These are phyloP conservation scores for Pelmatolapia mariae DNA, from an alignment of 2,113 vertebrate species.

Conservation along the genomic window DNA sequence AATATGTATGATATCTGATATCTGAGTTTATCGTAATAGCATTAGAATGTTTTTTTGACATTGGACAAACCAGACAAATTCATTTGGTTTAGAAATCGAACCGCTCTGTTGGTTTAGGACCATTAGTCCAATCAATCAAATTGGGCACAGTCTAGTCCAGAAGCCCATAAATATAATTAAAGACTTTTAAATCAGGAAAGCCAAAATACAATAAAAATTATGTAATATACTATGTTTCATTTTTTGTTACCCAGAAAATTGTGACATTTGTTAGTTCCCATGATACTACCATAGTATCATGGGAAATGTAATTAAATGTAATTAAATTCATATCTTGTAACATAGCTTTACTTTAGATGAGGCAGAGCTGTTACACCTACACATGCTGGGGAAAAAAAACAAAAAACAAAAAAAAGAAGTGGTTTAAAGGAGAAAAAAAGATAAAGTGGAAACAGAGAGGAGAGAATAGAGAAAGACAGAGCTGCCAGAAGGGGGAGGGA, in stretches of 20 bases:
- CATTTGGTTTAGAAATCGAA: background rate
- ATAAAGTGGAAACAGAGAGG: background rate
- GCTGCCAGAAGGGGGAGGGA: conserved; percentile 16
- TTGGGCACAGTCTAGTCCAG: background rate
- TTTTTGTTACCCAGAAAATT: background rate
- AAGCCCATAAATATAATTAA: background rate
- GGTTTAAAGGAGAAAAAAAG: background rate
- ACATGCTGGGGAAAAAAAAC: background rate
- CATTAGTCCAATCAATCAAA: background rate
- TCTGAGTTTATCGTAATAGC: background rate
- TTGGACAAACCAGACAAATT: background rate
- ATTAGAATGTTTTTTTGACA: background rate
- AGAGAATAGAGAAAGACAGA: background rate
- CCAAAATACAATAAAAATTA: background rate
- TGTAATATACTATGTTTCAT: background rate
- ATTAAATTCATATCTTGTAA: background rate
- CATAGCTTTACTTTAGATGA: background rate
- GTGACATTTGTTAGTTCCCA: background rate
- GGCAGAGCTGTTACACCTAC: background rate
- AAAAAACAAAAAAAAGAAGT: background rate
- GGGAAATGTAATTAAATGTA: background rate
- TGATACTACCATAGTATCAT: background rate
- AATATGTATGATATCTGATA: background rate
- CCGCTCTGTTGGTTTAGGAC: background rate
- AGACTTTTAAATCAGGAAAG: background rate